Evolutionary conservation across 1,140 invertebrate species (phyloP).

Genomic region (Augochlora pura): DNA sequence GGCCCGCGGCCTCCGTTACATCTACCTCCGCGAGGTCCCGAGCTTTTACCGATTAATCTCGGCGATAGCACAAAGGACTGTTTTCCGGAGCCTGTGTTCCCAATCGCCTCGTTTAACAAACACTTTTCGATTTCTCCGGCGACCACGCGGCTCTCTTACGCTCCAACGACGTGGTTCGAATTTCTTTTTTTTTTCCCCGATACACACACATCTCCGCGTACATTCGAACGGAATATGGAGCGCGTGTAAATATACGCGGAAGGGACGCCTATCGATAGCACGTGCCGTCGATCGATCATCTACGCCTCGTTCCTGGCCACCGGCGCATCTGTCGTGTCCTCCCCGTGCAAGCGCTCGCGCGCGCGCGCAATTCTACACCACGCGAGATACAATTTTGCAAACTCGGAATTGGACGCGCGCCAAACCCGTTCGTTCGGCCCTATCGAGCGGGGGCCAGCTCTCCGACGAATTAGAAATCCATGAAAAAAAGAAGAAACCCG

Average conservation of each 20-base stretch:
- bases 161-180: too few relatives aligned
- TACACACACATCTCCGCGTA: background rate
- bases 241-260: conserved; percentile 24
- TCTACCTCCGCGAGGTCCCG: background rate
- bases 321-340: conserved; percentile 40
- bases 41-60: conserved; percentile 14
- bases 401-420: conserved; percentile 22
- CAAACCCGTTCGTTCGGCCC: background rate
- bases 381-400: conserved; percentile 42
- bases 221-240: background rate
- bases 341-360: conserved; percentile 32
- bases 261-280: conserved; percentile 62
- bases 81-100: background rate
- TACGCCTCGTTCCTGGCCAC: conserved; percentile 24
- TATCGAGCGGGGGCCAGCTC: background rate
- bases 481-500: background rate
- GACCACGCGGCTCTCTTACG: background rate
- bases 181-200: too few relatives aligned
- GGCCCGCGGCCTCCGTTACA: conserved; percentile 9
- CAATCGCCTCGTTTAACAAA: conserved; percentile 12
- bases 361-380: conserved; percentile 28
- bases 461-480: background rate
- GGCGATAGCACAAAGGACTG: conserved; percentile 5
- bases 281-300: conserved; percentile 68
- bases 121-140: background rate